Evolutionary conservation across 1,140 invertebrate species (phyloP), one percentile per base, ranked within the genome.

Genomic region (Anadara kagoshimensis): DNA sequence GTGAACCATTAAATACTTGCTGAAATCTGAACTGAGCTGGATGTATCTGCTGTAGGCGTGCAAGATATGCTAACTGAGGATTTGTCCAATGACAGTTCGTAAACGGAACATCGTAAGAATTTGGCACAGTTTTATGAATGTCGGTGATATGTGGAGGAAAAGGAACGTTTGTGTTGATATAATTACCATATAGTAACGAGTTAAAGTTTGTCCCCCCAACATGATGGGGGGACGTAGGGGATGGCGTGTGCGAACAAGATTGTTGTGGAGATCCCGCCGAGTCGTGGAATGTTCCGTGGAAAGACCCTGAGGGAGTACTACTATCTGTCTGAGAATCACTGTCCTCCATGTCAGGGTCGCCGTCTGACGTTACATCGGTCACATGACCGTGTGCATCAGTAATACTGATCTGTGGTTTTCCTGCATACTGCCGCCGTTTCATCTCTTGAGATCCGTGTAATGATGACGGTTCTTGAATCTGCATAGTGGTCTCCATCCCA

Each of bases 331-430:
- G 65, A 49, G 67, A 64, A 41, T 68, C 61, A 43, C 43, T 58
- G 18, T 69, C 67, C 51, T 75, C 73, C 69, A 72, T 72, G 14
- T 51, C 47, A 58, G 67, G 59, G 93, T 95, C 73, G 94, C 96
- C 18, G 93, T 95, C 22, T 93, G 95, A 88, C 93, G 91, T 74
- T 26, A 82, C 93, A 92, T 69, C 89, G 78, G 85, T 94, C 94
- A 57, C 92, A 93, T 20, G 94, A 93, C 83, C 87, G 54, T 74
- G 94, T 92, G 2, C 93, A 69, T 97, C 96, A 0, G 96, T 97
- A 5, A 97, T 92, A 78, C 94, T 96, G 75, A 97, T 97, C 88
- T 96, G 95, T 0, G 96, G 95, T 83, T 88, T 89, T 43, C 78
- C 83, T 36, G 78, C 65, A 71, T 70, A 86, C 53, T 81, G 73